Conservation (phyloP, 2,113 vertebrate species). For the Notiomystis cincta region DNA sequence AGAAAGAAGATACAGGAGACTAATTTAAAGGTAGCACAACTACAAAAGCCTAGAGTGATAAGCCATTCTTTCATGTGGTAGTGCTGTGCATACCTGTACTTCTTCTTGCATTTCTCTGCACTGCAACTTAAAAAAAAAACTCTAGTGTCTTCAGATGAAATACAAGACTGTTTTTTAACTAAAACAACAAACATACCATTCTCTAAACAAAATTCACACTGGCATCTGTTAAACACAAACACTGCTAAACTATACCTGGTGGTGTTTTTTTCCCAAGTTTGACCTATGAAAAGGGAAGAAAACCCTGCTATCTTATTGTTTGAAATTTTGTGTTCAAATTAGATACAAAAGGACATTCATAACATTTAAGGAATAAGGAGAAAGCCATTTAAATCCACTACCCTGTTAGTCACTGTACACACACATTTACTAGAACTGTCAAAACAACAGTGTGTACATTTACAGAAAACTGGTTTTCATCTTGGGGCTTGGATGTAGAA, state of each 20-base stretch:
- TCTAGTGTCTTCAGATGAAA: not conserved
- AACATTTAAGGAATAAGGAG: not conserved
- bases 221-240: not conserved
- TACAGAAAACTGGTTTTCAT: not conserved
- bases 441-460: not conserved
- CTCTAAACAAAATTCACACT: not conserved
- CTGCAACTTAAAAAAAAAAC: not conserved
- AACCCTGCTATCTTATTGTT: not conserved
- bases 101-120: not conserved
- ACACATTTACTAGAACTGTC: not conserved
- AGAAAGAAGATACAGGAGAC: not conserved
- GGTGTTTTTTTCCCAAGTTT: not conserved
- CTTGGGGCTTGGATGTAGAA: not conserved
- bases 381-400: not conserved
- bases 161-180: not conserved
- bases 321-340: not conserved
- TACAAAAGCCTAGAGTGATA: not conserved
- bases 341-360: not conserved
- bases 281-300: not conserved
- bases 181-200: not conserved
- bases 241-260: not conserved
- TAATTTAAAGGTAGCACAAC: not conserved
- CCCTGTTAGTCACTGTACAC: not conserved
- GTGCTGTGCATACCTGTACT: not conserved
- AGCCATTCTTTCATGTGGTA: not conserved